Conservation (phyloP, 53 echinoderm and acorn worm genomes). For the Pentamera pediparva region DNA sequence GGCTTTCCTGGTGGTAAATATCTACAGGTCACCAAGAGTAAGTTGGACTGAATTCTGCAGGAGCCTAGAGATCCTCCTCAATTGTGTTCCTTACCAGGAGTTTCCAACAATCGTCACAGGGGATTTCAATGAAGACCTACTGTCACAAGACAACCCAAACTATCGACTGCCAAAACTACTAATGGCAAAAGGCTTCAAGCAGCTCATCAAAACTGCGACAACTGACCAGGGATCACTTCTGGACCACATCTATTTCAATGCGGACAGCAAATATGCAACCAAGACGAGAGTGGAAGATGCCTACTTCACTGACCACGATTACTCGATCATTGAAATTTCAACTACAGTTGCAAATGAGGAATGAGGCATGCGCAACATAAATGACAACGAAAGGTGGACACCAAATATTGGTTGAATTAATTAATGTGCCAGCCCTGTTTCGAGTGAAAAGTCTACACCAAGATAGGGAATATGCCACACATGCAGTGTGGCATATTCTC, state of each 20-base stretch:
- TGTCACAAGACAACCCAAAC: neutral
- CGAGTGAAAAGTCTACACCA: no score
- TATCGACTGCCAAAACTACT: neutral
- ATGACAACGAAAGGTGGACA: no score
- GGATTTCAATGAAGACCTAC: slow-evolving; percentile 35
- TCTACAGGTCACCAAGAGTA: slow-evolving; percentile 23
- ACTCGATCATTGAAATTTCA: slow-evolving; percentile 1
- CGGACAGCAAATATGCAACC: neutral
- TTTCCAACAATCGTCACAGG: slow-evolving; percentile 16
- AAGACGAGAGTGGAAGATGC: neutral
- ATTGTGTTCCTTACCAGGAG: neutral
- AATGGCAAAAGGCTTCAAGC: slow-evolving; percentile 7
- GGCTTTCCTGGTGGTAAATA: neutral
- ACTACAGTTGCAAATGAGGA: no score
- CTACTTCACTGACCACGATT: slow-evolving; percentile 39
- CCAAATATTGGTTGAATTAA: no score
- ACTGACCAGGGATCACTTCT: slow-evolving; percentile 38
- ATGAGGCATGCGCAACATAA: no score
- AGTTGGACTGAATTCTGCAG: neutral
- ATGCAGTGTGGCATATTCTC: no score
- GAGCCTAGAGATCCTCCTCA: neutral
- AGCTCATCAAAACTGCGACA: slow-evolving; percentile 18
- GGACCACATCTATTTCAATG: slow-evolving; percentile 46
- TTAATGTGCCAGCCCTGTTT: no score
- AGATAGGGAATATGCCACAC: no score